Evolutionary conservation across 2,113 vertebrate species (phyloP), one percentile per base, ranked within the genome.

Genomic region (Cnemophilus loriae): DNA sequence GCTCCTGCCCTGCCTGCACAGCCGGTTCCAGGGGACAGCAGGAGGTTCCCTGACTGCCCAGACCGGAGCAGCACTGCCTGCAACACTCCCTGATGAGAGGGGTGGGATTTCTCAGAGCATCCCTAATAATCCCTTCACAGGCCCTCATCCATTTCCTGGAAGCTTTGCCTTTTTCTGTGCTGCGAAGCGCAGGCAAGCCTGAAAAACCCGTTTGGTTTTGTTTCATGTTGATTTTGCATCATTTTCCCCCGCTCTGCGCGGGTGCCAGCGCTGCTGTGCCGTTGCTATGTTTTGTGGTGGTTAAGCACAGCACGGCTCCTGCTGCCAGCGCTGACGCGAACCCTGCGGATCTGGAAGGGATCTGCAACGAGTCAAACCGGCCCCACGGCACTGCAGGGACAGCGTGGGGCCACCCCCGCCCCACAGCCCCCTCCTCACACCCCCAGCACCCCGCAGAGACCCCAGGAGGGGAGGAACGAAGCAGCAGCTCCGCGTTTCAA

Each of bases 311-410:
- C 83, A 3, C 50, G 1, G 74, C 97, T 97, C 95, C 92, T 52
- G 44, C 89, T 95, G 95, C 97, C 79, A 95, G 96, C 93, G 20
- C 96, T 98, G 97, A 98, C 97, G 96, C 85, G 96, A 97, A 55
- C 91, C 82, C 90, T 64, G 94, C 2, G 1, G 89, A 68, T 93
- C 96, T 96, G 96, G 94, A 94, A 95, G 1, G 1, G 89, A 68
- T 93, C 96, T 96, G 96, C 93, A 94, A 95, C 39, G 16, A 92
- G 96, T 79, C 97, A 93, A 83, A 81, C 42, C 30, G 2, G 82
- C 91, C 96, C 11, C 4, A 7, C 52, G 90, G 90, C 84, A 6
- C 96, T 93, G 89, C 95, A 75, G 85, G 90, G 47, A 76, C 65
- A 76, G 77, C 12, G 2, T 47, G 68, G 83, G 46, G 32, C 37